A percentile compares a stretch with the other conserved stretches of the same genome.
phyloP scores from a whole-genome alignment of 2,888 invertebrate species.

The Archaeoteleia sp. region DNA sequence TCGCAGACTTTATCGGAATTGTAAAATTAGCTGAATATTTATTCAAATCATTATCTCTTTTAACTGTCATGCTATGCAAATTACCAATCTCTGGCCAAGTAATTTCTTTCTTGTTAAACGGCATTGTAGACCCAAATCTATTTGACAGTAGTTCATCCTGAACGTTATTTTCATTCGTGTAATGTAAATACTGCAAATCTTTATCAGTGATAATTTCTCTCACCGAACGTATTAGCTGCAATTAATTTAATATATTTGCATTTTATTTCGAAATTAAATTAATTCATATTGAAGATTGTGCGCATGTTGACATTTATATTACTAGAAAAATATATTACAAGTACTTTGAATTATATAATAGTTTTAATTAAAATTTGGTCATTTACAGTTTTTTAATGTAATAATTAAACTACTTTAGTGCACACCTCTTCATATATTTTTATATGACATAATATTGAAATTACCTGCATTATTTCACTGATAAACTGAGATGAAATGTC shows the following conservation, averaged over 20 bases:
- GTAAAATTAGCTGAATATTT: slow-evolving; percentile 63
- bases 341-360: no score
- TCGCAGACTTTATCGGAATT: slow-evolving; percentile 25
- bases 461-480: slow-evolving; percentile 79
- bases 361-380: no score
- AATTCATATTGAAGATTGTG: slow-evolving; percentile 15
- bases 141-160: slow-evolving; percentile 28
- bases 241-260: slow-evolving; percentile 37
- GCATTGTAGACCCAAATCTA: slow-evolving; percentile 61
- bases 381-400: no score
- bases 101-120: slow-evolving; percentile 58
- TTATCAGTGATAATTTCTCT: slow-evolving; percentile 59
- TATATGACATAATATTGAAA: no score
- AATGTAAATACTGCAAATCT: slow-evolving; percentile 56
- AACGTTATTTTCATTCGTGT: slow-evolving; percentile 36
- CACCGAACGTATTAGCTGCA: slow-evolving; percentile 75
- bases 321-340: no score
- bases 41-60: slow-evolving; percentile 53
- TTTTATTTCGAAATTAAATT: slow-evolving; percentile 7
- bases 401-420: slow-evolving; percentile 22
- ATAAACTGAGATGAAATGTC: slow-evolving; percentile 77
- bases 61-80: slow-evolving; percentile 63
- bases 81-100: slow-evolving; percentile 64
- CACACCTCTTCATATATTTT: slow-evolving; percentile 8
- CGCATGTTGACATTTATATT: no score